Conservation (phyloP, 2,113 vertebrate species). For the Sula dactylatra region DNA sequence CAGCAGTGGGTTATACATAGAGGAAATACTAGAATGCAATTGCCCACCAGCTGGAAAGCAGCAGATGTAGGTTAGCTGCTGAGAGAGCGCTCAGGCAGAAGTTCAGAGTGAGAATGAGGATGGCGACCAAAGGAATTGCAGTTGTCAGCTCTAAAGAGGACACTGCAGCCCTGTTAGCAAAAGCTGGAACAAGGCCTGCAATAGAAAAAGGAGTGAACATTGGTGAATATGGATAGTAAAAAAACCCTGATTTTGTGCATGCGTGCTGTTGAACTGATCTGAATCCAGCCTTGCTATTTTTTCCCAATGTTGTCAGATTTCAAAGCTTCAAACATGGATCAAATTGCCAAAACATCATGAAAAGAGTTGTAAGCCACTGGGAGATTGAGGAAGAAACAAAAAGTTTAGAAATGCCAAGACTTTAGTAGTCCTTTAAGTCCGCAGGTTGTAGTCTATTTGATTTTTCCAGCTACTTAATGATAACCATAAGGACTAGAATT, state of each 20-base stretch:
- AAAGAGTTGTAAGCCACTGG: background rate
- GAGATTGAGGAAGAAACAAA: background rate
- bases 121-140: background rate
- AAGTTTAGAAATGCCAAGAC: background rate
- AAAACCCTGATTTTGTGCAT: accelerated
- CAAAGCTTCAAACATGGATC: background rate
- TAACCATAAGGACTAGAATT: background rate
- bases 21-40: background rate
- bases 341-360: background rate
- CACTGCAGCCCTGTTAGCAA: background rate
- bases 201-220: background rate
- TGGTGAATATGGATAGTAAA: background rate
- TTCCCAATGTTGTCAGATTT: background rate
- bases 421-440: background rate
- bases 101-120: background rate
- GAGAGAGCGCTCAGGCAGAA: background rate
- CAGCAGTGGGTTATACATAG: background rate
- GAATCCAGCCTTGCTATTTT: background rate
- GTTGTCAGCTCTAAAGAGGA: background rate
- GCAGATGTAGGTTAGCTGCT: background rate
- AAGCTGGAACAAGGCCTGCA: background rate
- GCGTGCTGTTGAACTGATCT: background rate
- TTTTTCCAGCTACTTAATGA: background rate
- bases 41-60: background rate
- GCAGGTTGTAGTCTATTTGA: background rate